Conservation (phyloP, 2,888 invertebrate genomes). For the Eupithecia pulchellata region DNA sequence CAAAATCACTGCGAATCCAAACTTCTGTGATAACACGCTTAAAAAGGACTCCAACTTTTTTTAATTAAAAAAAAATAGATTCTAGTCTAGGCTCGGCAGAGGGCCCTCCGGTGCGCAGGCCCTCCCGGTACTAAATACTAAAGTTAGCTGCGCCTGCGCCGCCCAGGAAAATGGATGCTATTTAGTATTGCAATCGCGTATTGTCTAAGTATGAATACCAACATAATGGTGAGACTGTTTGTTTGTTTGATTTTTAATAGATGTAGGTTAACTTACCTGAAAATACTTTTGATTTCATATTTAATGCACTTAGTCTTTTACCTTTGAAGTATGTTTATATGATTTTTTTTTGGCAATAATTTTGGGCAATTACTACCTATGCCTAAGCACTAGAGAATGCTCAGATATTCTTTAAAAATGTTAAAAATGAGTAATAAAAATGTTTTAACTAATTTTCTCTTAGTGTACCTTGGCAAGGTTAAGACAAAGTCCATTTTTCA, state of each 20-base stretch:
- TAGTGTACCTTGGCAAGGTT: background rate
- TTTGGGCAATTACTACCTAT: background rate
- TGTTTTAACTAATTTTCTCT: too few relatives aligned
- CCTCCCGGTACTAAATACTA: constrained; percentile 62
- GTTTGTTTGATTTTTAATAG: background rate
- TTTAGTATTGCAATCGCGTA: constrained; percentile 68
- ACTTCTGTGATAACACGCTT: background rate
- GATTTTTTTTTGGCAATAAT: background rate
- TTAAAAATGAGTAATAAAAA: too few relatives aligned
- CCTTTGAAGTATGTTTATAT: background rate
- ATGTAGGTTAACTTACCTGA: background rate
- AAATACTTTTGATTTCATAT: background rate
- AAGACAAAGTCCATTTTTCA: background rate
- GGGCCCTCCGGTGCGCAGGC: constrained; percentile 60
- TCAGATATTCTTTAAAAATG: too few relatives aligned
- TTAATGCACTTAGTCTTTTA: background rate
- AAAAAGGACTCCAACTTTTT: background rate
- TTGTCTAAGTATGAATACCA: constrained; percentile 3
- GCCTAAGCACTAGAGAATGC: too few relatives aligned
- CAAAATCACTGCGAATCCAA: constrained; percentile 3
- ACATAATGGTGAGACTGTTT: background rate
- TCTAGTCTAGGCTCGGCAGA: constrained; percentile 43
- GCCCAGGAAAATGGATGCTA: constrained; percentile 70
- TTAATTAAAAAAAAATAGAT: background rate
- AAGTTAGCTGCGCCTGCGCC: constrained; percentile 55